These are phyloP conservation scores for Dioctria rufipes DNA, from an alignment of 2,888 invertebrate genomes.

Conservation along the genomic window DNA sequence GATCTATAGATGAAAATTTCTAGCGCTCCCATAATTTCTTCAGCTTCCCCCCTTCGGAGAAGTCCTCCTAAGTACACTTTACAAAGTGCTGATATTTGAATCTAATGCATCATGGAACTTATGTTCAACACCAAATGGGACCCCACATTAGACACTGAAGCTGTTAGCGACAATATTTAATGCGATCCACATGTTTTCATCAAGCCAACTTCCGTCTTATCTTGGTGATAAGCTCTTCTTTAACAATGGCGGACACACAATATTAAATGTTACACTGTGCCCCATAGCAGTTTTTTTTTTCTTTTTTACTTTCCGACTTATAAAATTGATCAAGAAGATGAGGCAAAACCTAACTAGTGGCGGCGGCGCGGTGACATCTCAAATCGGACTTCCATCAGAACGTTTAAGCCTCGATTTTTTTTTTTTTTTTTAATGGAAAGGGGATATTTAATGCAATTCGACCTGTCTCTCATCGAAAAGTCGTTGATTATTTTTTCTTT, in stretches of 20 bases:
- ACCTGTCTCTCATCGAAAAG: conserved; percentile 17
- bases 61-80: no score
- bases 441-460: conserved; percentile 51
- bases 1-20: no score
- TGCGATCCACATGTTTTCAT: conserved; percentile 53
- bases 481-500: conserved; percentile 27
- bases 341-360: not conserved
- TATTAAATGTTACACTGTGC: conserved; percentile 27
- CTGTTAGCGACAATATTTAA: conserved; percentile 30
- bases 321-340: conserved; percentile 44
- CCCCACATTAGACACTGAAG: conserved; percentile 29
- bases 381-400: conserved; percentile 41
- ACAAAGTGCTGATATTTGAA: no score
- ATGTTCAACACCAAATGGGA: not conserved
- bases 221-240: conserved; percentile 35
- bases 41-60: no score
- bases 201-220: conserved; percentile 55
- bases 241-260: conserved; percentile 39
- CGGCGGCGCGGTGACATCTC: conserved; percentile 24
- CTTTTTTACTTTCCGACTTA: conserved; percentile 22
- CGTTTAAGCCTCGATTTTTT: conserved; percentile 36
- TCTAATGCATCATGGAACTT: no score
- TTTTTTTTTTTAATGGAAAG: conserved; percentile 25
- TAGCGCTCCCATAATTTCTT: no score
- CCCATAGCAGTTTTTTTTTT: conserved; percentile 38